phyloP scores from a whole-genome alignment of 2,113 vertebrate genomes.

The Pampusana beccarii region DNA sequence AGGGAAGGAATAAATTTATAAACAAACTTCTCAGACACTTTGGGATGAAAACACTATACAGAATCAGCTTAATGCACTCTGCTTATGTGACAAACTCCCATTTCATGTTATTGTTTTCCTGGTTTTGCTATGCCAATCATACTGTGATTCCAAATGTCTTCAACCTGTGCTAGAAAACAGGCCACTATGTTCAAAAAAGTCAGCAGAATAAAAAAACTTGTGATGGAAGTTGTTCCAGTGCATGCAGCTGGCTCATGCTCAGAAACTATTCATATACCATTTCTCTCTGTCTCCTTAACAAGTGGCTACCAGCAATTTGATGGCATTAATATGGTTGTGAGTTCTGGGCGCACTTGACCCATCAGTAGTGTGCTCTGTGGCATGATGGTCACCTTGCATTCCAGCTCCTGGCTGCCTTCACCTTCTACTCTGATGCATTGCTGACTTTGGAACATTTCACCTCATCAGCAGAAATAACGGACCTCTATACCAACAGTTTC shows the following conservation, averaged over 20 bases:
- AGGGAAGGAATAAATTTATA: neutral
- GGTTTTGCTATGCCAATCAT: neutral
- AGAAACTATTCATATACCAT: neutral
- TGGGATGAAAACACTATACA: neutral
- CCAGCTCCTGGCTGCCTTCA: neutral
- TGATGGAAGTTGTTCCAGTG: neutral
- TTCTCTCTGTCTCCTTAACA: neutral
- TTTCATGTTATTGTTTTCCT: neutral
- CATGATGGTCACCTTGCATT: neutral
- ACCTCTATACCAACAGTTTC: neutral
- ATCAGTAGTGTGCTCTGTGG: neutral
- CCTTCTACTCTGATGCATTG: neutral
- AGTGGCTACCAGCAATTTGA: neutral
- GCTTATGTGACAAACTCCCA: neutral
- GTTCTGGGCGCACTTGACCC: neutral
- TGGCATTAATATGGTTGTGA: neutral
- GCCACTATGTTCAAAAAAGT: neutral
- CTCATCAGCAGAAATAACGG: neutral
- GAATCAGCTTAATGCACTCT: conserved; percentile 10
- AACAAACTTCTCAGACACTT: conserved; percentile 4
- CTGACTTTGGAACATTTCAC: neutral
- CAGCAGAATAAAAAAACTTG: neutral
- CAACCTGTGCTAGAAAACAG: neutral
- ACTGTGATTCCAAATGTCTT: neutral
- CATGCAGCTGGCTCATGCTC: neutral